These are phyloP conservation scores for Bombus turneri DNA, from an alignment of 1,140 invertebrate genomes.

Conservation along the genomic window DNA sequence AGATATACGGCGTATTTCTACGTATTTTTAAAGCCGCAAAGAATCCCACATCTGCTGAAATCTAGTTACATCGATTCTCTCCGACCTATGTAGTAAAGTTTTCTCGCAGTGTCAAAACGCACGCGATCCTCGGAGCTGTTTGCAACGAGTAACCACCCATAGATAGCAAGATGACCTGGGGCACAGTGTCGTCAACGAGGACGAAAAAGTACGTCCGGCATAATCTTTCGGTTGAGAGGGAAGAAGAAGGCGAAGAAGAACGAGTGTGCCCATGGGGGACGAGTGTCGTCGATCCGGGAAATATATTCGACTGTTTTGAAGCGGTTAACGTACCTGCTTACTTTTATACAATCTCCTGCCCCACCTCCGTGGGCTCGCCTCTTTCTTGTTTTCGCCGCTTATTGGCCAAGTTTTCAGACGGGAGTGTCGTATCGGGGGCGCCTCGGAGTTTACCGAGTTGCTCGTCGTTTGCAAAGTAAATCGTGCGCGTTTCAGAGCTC, in stretches of 20 bases:
- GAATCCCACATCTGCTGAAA: not conserved
- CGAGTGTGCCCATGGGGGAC: not conserved
- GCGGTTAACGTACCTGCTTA: conserved; percentile 66
- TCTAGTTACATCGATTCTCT: not conserved
- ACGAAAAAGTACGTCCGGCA: not conserved
- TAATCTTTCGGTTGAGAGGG: not conserved
- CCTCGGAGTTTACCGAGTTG: conserved; percentile 66
- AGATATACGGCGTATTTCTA: not conserved
- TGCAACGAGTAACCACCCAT: not conserved
- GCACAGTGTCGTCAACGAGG: not conserved
- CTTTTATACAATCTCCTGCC: conserved; percentile 59
- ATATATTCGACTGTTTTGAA: conserved; percentile 71
- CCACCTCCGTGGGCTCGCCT: conserved; percentile 42
- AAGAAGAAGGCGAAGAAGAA: conserved; percentile 19
- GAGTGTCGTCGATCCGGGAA: conserved; percentile 40
- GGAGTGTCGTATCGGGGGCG: conserved; percentile 68
- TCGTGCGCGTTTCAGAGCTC: conserved; percentile 59
- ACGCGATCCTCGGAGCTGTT: not conserved
- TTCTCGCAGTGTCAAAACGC: not conserved
- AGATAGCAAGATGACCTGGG: too few relatives aligned
- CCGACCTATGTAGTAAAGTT: not conserved
- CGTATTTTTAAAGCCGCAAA: not conserved
- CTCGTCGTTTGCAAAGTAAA: conserved; percentile 70
- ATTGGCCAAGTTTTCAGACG: conserved; percentile 76
- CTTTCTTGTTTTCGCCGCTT: conserved; percentile 74